Evolutionary conservation across 2,113 vertebrate genomes (phyloP).

Genomic region (Symphodus melops): DNA sequence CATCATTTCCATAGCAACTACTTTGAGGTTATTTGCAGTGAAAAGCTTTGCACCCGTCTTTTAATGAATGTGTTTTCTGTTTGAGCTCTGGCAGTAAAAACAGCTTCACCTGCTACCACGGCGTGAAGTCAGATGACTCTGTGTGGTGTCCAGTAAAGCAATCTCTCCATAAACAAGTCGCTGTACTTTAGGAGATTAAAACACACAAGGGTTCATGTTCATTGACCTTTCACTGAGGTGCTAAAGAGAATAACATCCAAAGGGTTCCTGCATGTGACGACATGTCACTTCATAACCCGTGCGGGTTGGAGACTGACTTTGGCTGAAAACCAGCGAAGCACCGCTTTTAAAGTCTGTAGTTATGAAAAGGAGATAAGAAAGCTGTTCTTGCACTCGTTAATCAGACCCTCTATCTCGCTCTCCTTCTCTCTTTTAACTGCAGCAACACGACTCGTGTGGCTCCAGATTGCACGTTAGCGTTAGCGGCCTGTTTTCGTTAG

Average conservation of each 20-base stretch:
- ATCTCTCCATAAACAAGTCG: background rate
- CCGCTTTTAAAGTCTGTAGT: background rate
- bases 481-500: background rate
- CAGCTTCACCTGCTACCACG: too few relatives aligned
- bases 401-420: background rate
- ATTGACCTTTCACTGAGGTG: background rate
- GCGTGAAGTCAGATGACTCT: too few relatives aligned
- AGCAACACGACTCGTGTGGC: conserved; percentile 10
- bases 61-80: too few relatives aligned
- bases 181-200: background rate
- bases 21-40: too few relatives aligned
- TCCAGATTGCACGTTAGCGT: background rate
- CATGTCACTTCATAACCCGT: background rate
- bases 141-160: background rate
- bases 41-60: too few relatives aligned
- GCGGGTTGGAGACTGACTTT: background rate
- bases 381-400: conserved; percentile 6
- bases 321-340: conserved; percentile 1
- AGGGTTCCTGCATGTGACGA: background rate
- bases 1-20: too few relatives aligned
- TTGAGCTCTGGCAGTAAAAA: too few relatives aligned
- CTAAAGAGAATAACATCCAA: background rate
- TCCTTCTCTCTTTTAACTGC: conserved; percentile 1
- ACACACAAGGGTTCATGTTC: background rate
- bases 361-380: conserved; percentile 7